Base-by-base conservation (phyloP, 2,113 vertebrate genomes). In the Thalassarche chlororhynchos region DNA sequence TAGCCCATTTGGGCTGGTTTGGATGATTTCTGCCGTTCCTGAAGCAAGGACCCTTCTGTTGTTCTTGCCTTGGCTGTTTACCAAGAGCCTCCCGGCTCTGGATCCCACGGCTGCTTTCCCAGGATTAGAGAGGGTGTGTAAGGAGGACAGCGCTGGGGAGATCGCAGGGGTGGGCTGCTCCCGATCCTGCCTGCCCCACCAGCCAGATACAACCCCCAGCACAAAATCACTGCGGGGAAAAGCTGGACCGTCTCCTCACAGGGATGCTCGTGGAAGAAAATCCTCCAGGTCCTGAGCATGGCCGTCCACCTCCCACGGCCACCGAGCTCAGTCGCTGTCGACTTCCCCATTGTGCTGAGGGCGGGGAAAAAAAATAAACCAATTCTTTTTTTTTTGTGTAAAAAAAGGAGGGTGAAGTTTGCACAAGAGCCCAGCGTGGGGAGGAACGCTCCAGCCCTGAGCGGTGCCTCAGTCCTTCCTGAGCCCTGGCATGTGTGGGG, bases 1-100 rank as follows among this genome's bases (percentile, higher is more conserved):
- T 40, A 89, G 64, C 60, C 71, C 28, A 15, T 84, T 88, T 36
- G 14, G 34, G n/a, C 28, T 78, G 57, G 12, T 82, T 89, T 54
- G 54, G 76, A 60, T 84, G 19, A 57, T 85, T 94, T 77, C 64
- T 65, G 71, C 47, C 15, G 1, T 86, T 82, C 26, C 47, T 61
- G 72, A 93, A 93, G 86, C 65, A 69, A 95, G 40, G 42, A 76
- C 40, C 23, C 54, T 89, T 89, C 84, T 93, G 74, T 82, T 83
- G 47, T 65, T 92, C 66, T 61, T 55, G 62, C 54, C 81, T 54
- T 92, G 75, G 69, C 77, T 93, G 40, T 89, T 95, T 76, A 55
- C 72, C 69, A 91, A 82, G 16, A 89, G 69, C 54, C 34, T 91
- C 52, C 36, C 3, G 3, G 34, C 69, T 75, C 55, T 57, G 65